Evolutionary conservation across 2,888 invertebrate species (phyloP), one percentile per base, ranked within the genome.

Genomic region (Drosophila sordidapex): DNA sequence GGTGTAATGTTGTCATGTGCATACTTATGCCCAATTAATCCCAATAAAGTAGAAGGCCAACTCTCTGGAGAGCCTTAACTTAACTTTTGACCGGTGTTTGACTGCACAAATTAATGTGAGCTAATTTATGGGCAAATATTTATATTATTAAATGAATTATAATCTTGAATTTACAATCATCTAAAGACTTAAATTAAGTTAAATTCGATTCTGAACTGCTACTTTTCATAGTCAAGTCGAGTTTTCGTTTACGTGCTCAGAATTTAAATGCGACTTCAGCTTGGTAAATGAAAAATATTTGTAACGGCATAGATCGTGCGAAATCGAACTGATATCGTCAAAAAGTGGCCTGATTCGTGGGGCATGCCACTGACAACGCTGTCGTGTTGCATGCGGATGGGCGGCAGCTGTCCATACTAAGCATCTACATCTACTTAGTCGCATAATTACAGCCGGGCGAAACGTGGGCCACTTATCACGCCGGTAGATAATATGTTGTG

Each of bases 1-100:
- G 54, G 54, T 67, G 29, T n/a, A 48, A 52, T 69, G 63, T 72
- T 66, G 65, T 73, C 54, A 54, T 76, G 58, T 74, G 36, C 70
- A 65, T 79, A 80, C 75, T 83, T 83, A 79, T 74, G 74, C 70
- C 87, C 86, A 89, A 87, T 89, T 89, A 89, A 86, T 78, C 74
- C 82, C 81, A 81, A 89, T 89, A 79, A 89, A 75, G 66, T 65
- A 65, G 57, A 61, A 48, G 49, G 36, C 3, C 31, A 8, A 43
- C 2, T 70, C 74, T 62, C 74, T 8, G 21, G 74, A 58, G 79
- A 57, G 38, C 10, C 60, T 38, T 27, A 80, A 60, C 60, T 21
- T 48, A 79, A 56, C 66, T 67, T 59, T 78, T 27, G 61, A 54
- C 11, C 36, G 6, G 40, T 61, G 49, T 49, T 64, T 11, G 43